Conservation (phyloP, 2,888 invertebrate genomes). For the Hybos culiciformis region DNA sequence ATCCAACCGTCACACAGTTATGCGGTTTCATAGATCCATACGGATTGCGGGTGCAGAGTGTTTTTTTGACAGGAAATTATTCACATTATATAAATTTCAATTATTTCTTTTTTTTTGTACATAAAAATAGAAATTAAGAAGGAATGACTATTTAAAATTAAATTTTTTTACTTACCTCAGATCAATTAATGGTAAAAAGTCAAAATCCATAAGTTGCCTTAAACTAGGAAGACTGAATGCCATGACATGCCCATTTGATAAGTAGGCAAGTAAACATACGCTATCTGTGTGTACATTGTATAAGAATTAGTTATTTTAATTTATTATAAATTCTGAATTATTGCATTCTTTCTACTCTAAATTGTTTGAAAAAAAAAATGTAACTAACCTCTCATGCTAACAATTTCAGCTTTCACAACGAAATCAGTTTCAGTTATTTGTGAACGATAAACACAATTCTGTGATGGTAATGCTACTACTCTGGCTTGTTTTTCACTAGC, state of each 20-base stretch:
- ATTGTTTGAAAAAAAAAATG: constrained; percentile 13
- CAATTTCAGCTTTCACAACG: constrained; percentile 87
- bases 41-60: no score
- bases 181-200: constrained; percentile 87
- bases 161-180: constrained; percentile 54
- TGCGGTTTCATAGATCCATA: no score
- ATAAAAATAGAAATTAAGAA: no score
- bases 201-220: constrained; percentile 79
- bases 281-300: constrained; percentile 53
- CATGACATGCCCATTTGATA: constrained; percentile 85
- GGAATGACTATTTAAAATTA: neutral
- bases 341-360: no score
- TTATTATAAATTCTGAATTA: neutral
- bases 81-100: neutral
- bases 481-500: constrained; percentile 91
- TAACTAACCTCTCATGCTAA: constrained; percentile 70
- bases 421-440: constrained; percentile 87
- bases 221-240: constrained; percentile 94
- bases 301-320: neutral
- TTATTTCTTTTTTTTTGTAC: neutral
- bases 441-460: constrained; percentile 85
- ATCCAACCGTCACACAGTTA: no score
- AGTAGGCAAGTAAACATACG: constrained; percentile 85
- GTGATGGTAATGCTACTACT: constrained; percentile 87
- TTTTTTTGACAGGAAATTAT: no score